phyloP scores from a whole-genome alignment of 1,140 invertebrate genomes.

The Zaprionus ghesquierei region DNA sequence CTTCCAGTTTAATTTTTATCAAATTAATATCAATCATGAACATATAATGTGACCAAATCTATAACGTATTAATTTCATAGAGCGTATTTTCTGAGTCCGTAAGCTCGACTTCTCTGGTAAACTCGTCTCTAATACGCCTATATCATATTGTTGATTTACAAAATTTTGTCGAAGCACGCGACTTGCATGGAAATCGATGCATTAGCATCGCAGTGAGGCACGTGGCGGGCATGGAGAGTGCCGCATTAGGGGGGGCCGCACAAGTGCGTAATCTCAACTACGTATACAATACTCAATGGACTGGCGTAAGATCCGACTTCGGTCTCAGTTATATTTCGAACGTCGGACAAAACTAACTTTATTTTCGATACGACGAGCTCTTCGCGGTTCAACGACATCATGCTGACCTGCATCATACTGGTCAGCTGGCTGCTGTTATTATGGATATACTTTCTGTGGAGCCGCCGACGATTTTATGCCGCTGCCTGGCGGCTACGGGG shows the following conservation, averaged over 20 bases:
- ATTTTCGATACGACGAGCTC: constrained; percentile 25
- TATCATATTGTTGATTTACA: constrained; percentile 47
- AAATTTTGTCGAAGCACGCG: constrained; percentile 47
- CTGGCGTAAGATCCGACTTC: not conserved
- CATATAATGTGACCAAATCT: not conserved
- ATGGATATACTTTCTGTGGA: constrained; percentile 74
- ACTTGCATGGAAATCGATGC: constrained; percentile 44
- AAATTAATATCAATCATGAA: not conserved
- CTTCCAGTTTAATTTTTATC: not conserved
- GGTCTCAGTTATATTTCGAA: constrained; percentile 41
- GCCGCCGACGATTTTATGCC: constrained; percentile 60
- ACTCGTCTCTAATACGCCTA: constrained; percentile 15
- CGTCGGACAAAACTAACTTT: constrained; percentile 27
- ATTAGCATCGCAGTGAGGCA: constrained; percentile 28
- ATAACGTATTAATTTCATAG: not conserved
- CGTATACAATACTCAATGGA: constrained; percentile 62
- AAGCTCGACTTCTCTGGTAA: not conserved
- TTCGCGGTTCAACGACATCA: constrained; percentile 65
- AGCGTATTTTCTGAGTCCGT: not conserved
- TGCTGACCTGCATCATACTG: constrained; percentile 60
- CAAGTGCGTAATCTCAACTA: constrained; percentile 51
- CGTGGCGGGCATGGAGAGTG: constrained; percentile 49
- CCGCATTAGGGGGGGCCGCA: constrained; percentile 35
- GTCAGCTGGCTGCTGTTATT: constrained; percentile 49
- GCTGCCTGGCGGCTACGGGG: constrained; percentile 65